phyloP scores from a whole-genome alignment of 2,113 vertebrate species.

The chimpanzee (Pan troglodytes) region NHGRI_mPanTro3-v2.1_pri NC_072411.2:89452501-89453000 shows the following conservation, averaged over 20 bases:
- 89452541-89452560: not conserved
- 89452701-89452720: not conserved
- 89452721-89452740: not conserved
- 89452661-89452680: not conserved
- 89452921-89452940: conserved; percentile 6
- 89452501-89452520: not conserved
- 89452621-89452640: not conserved
- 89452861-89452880: not conserved
- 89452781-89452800: not conserved
- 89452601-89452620: not conserved
- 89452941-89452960: conserved; percentile 39
- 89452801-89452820: not conserved
- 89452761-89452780: not conserved
- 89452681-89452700: not conserved
- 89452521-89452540: not conserved
- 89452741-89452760: not conserved
- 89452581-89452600: not conserved
- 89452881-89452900: conserved; percentile 42
- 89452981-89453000: not conserved
- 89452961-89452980: not conserved
- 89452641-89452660: not conserved
- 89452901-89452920: not conserved
- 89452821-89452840: not conserved
- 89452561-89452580: not conserved
- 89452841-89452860: conserved; percentile 36